These are phyloP conservation scores for Amblyopsis rosae DNA, from an alignment of 2,113 vertebrate species.

Conservation along the genomic window DNA sequence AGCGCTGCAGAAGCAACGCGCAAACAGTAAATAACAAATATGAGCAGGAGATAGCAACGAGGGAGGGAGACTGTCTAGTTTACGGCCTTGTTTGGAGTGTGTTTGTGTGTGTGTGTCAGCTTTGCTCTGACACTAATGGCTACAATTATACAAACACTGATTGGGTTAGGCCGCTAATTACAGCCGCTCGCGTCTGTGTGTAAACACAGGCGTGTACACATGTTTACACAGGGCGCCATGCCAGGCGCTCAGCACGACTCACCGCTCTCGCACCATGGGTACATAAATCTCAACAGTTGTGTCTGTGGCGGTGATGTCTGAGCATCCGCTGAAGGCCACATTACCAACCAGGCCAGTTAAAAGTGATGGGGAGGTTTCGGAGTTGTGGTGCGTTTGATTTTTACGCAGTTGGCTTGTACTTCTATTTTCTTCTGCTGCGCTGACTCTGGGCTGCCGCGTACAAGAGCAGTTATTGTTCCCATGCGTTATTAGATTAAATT, in stretches of 20 bases:
- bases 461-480: conserved; percentile 53
- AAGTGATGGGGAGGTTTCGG: conserved; percentile 30
- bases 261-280: conserved; percentile 45
- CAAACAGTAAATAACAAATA: conserved; percentile 73
- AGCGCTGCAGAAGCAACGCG: conserved; percentile 57
- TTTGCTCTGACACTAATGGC: conserved; percentile 72
- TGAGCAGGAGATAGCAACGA: conserved; percentile 44
- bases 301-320: conserved; percentile 56
- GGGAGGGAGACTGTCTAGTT: conserved; percentile 40
- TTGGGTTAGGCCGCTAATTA: conserved; percentile 76
- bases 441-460: conserved; percentile 27
- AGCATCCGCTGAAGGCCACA: conserved; percentile 66
- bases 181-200: conserved; percentile 65
- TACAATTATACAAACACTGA: conserved; percentile 74
- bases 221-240: conserved; percentile 69
- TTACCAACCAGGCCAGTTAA: conserved; percentile 41
- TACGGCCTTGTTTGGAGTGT: conserved; percentile 69
- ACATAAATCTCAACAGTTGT: conserved; percentile 73
- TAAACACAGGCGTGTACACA: conserved; percentile 66
- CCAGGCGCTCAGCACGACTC: conserved; percentile 50
- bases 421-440: neutral
- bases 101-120: conserved; percentile 59
- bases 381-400: conserved; percentile 42
- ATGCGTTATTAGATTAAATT: conserved; percentile 61
- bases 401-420: conserved; percentile 31